Percentiles rank a stretch among this genome's conserved stretches.
phyloP scores from a whole-genome alignment of 2,113 vertebrate genomes.

The Meles meles region DNA sequence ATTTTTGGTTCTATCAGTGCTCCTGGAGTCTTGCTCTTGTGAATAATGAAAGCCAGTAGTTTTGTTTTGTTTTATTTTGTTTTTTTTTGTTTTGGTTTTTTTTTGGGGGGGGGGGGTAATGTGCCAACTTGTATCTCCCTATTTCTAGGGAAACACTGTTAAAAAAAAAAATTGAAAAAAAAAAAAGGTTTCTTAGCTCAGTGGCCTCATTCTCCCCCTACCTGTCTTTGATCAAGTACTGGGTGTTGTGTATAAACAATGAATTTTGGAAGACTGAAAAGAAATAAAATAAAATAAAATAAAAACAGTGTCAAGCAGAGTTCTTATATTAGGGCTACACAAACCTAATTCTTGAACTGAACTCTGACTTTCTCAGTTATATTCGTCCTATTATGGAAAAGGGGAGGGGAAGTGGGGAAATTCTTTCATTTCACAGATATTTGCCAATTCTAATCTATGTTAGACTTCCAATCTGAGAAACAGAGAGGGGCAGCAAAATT shows the following conservation, averaged over 20 bases:
- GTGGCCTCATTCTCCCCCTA: background rate
- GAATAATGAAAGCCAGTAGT: background rate
- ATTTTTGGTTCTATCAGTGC: background rate
- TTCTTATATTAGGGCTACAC: background rate
- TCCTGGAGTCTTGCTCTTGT: background rate
- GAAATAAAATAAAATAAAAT: no score
- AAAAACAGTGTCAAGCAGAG: no score
- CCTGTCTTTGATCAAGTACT: background rate
- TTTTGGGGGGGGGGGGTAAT: no score
- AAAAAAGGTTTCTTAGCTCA: background rate
- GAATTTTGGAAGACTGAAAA: no score
- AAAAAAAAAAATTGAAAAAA: background rate
- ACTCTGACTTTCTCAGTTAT: background rate
- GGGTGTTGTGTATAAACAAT: no score
- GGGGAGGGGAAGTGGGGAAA: background rate
- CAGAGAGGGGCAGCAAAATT: rapidly evolving
- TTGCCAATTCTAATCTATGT: background rate
- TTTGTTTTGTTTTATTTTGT: no score
- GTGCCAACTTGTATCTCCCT: background rate
- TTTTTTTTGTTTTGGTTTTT: no score
- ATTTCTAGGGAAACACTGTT: background rate
- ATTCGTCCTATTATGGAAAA: background rate
- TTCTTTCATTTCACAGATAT: background rate
- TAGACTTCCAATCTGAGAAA: background rate
- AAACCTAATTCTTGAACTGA: background rate